A percentile compares a stretch with the other conserved stretches of the same genome.
Evolutionary conservation across 1,140 invertebrate genomes (phyloP).

Genomic region (Ceratosolen solmsi): DNA sequence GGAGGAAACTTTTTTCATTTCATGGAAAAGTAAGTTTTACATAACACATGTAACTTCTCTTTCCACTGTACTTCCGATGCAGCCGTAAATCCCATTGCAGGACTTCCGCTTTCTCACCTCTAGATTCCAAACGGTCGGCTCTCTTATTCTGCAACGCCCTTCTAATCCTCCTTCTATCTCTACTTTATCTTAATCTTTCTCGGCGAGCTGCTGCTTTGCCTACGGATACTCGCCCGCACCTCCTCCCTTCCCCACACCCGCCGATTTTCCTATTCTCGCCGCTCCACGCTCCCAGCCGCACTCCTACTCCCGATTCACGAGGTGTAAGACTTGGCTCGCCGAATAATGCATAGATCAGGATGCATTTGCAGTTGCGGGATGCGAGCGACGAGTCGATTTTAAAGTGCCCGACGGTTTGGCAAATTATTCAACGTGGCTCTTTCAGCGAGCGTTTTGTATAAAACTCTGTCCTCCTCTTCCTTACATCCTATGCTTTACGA

Average conservation of each 20-base stretch:
- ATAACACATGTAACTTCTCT: not conserved
- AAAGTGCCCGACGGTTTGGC: not conserved
- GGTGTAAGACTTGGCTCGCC: not conserved
- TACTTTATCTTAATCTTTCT: not conserved
- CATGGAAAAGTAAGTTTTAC: not conserved
- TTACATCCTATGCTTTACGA: too few species aligned
- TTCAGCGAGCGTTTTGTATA: not conserved
- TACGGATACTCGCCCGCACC: not conserved
- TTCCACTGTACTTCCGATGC: too few species aligned
- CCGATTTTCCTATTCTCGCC: not conserved
- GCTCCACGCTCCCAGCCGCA: too few species aligned
- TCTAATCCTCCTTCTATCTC: too few species aligned
- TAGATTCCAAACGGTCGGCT: too few species aligned
- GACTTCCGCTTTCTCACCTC: not conserved
- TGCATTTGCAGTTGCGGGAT: too few species aligned
- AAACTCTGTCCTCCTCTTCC: too few species aligned
- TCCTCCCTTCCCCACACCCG: not conserved
- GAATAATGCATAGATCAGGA: slow-evolving; percentile 6
- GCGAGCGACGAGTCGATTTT: not conserved
- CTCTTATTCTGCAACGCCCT: not conserved
- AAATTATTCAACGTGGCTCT: slow-evolving; percentile 9
- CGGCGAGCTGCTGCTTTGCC: slow-evolving; percentile 6
- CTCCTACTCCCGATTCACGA: not conserved
- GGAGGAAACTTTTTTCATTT: not conserved
- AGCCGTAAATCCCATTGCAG: not conserved